Evolutionary conservation across 2,113 vertebrate genomes (phyloP).

Genomic region (Candoia aspera): DNA sequence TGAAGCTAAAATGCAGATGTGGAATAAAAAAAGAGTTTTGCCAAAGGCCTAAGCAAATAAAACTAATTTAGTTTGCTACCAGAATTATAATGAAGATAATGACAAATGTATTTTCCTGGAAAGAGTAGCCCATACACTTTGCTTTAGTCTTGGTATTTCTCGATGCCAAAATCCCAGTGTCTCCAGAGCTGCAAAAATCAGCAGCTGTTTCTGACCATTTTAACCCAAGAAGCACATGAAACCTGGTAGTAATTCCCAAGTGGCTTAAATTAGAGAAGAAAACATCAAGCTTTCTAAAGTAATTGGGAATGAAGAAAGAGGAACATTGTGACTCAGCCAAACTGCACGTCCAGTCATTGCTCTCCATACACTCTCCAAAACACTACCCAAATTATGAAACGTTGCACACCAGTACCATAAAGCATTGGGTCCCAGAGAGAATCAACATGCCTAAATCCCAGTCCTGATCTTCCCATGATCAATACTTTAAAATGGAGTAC

Average conservation of each 20-base stretch:
- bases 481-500: not conserved
- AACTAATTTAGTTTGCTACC: not conserved
- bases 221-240: not conserved
- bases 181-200: not conserved
- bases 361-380: not conserved
- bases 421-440: not conserved
- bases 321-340: not conserved
- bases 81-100: not conserved
- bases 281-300: not conserved
- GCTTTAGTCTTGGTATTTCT: not conserved
- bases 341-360: not conserved
- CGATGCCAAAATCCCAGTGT: not conserved
- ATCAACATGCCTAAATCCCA: not conserved
- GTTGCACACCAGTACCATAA: not conserved
- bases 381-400: not conserved
- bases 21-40: not conserved
- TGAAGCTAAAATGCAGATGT: not conserved
- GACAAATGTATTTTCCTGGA: not conserved
- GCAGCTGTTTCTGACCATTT: not conserved
- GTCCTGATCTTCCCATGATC: not conserved
- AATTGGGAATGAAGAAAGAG: not conserved
- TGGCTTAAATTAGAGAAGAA: not conserved
- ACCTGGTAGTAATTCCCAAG: not conserved
- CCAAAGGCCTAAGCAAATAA: not conserved
- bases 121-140: not conserved